Evolutionary conservation across 2,113 vertebrate species (phyloP), one percentile per base, ranked within the genome.

Genomic region (Isurus oxyrinchus): DNA sequence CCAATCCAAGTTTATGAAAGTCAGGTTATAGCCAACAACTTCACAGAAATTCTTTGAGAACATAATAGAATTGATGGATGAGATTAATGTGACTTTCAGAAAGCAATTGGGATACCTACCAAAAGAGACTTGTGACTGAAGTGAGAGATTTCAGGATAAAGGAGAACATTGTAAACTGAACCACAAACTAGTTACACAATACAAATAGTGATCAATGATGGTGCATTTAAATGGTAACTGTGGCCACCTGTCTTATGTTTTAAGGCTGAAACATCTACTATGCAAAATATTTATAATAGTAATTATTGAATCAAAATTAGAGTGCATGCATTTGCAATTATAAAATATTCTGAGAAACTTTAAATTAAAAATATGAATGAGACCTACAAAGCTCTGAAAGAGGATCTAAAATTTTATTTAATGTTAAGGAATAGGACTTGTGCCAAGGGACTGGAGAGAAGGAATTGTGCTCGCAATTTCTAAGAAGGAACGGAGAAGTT

Each of bases 91-190:
- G 40, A 49, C 63, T 67, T 94, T 95, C 63, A 95, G 61, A 95
- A 95, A 11, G 31, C 31, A 69, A 67, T 49, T 67, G 40, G 63
- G 61, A 95, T 49, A 6, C 19, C n/a, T 23, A 66, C 40, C 93
- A 69, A 95, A 69, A 95, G n/a, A 95, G 63, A 95, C 40, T 69
- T 67, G 93, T 49, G 61, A 66, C 93, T 95, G 14, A 63, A 94
- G 63, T 66, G 4, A 95, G 69, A 67, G 63, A 66, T 95, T 67
- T 25, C 21, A 95, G 63, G 31, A 44, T 95, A 95, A 95, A 95
- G 93, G 93, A 66, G 93, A 44, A 95, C 61, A 95, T 44, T 25
- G 40, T 66, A 95, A 95, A 95, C 49, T 95, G 93, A 61, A 95
- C 49, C n/a, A 95, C 63, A 95, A 95, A 69, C 44, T 90, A 31